Evolutionary conservation across 2,888 invertebrate species (phyloP).

Genomic region (Eledone cirrhosa): DNA sequence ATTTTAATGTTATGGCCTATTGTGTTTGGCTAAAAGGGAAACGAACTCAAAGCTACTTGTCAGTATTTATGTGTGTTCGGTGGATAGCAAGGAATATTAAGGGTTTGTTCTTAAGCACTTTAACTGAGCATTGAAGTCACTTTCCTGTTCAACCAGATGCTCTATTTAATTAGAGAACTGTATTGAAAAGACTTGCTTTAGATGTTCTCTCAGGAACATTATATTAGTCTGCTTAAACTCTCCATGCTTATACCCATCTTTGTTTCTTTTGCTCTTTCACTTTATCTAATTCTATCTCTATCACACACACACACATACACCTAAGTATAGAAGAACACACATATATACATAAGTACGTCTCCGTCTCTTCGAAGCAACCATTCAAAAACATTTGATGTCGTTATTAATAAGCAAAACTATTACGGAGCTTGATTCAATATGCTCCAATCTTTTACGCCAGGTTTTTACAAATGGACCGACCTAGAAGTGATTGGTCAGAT

Average conservation of each 20-base stretch:
- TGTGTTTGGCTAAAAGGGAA: slow-evolving; percentile 7
- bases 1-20: slow-evolving; percentile 22
- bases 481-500: no score
- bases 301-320: no score
- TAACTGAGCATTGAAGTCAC: slow-evolving; percentile 10
- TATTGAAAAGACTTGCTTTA: slow-evolving; percentile 13
- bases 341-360: no score
- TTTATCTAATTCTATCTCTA: no score
- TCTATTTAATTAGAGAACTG: slow-evolving; percentile 26
- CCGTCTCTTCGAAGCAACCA: no score
- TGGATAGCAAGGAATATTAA: slow-evolving; percentile 25
- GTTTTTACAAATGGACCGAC: no score
- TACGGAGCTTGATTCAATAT: no score
- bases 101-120: slow-evolving; percentile 18
- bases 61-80: slow-evolving; percentile 22
- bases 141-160: slow-evolving; percentile 19
- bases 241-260: not conserved
- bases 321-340: no score
- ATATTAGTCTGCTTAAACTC: not conserved
- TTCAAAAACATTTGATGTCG: no score
- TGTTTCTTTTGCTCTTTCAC: no score
- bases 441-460: no score
- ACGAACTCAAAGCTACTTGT: slow-evolving; percentile 5
- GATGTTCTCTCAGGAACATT: slow-evolving; percentile 7
- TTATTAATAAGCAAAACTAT: no score